phyloP scores from a whole-genome alignment of 1,140 invertebrate genomes.

The Bombyx mandarina region DNA sequence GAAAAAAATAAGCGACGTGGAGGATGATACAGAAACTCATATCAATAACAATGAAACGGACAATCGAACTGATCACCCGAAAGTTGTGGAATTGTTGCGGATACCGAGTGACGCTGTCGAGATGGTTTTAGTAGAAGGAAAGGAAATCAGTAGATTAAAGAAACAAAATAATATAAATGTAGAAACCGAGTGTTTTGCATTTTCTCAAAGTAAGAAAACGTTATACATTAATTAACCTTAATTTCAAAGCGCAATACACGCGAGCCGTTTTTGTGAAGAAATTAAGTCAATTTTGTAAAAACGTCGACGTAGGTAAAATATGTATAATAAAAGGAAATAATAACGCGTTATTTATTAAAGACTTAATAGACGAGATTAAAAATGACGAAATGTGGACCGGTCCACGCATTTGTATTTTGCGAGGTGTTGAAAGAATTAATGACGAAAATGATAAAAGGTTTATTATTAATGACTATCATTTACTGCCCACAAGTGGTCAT shows the following conservation, averaged over 20 bases:
- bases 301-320: neutral
- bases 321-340: constrained; percentile 9
- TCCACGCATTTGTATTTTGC: constrained; percentile 10
- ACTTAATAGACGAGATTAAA: neutral
- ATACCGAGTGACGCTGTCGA: constrained; percentile 16
- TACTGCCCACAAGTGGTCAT: constrained; percentile 19
- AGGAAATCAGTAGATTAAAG: constrained; percentile 8
- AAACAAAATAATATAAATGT: constrained; percentile 8
- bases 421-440: constrained; percentile 1
- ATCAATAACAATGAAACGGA: constrained; percentile 10
- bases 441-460: constrained; percentile 7
- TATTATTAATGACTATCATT: constrained; percentile 18
- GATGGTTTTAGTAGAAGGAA: constrained; percentile 13
- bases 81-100: constrained; percentile 15
- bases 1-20: neutral
- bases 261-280: constrained; percentile 21
- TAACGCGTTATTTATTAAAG: constrained; percentile 2
- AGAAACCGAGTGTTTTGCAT: constrained; percentile 10
- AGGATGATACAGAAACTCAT: constrained; percentile 4
- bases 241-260: constrained; percentile 16
- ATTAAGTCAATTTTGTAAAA: constrained; percentile 12
- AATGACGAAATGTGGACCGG: constrained; percentile 5
- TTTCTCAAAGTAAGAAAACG: constrained; percentile 5
- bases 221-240: constrained; percentile 17
- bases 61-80: constrained; percentile 14